Percentiles rank a stretch among this genome's conserved stretches.
phyloP scores from a whole-genome alignment of 2,797 vertebrate species.

The Chelon labrosus region DNA sequence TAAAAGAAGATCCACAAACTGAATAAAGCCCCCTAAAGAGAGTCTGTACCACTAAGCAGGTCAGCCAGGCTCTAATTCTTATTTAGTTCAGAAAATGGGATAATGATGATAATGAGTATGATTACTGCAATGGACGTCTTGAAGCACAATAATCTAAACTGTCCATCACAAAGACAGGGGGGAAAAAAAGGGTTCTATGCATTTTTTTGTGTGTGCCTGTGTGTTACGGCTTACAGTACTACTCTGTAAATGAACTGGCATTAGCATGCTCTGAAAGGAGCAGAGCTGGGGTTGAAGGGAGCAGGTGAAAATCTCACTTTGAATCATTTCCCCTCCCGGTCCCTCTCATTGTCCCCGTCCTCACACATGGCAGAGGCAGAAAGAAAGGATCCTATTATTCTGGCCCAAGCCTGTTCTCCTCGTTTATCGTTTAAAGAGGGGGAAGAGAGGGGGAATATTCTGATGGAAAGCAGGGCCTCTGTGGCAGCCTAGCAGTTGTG shows the following conservation, averaged over 20 bases:
- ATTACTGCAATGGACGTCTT: constrained; percentile 76
- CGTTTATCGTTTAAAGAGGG: constrained; percentile 83
- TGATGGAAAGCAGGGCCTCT: constrained; percentile 85
- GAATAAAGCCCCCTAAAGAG: constrained; percentile 43
- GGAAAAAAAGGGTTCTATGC: constrained; percentile 43
- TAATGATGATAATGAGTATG: constrained; percentile 80
- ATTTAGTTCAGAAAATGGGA: constrained; percentile 70
- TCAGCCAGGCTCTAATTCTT: constrained; percentile 60
- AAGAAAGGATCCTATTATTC: constrained; percentile 87
- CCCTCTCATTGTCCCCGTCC: constrained; percentile 79
- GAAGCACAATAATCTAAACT: constrained; percentile 76
- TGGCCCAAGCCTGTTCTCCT: constrained; percentile 85
- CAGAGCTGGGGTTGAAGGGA: constrained; percentile 74
- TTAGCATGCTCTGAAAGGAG: constrained; percentile 85
- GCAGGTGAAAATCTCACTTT: constrained; percentile 86
- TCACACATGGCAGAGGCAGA: constrained; percentile 82
- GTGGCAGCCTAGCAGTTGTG: constrained; percentile 83
- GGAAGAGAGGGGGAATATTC: constrained; percentile 82
- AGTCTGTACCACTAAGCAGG: constrained; percentile 27
- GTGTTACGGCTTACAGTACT: constrained; percentile 78
- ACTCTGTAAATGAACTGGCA: constrained; percentile 80
- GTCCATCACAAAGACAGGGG: constrained; percentile 63
- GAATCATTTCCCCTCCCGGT: constrained; percentile 84
- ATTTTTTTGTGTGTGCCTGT: constrained; percentile 58
- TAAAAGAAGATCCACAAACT: constrained; percentile 18